These are phyloP conservation scores for Myxocyprinus asiaticus DNA, from an alignment of 2,113 vertebrate species.

Conservation along the genomic window DNA sequence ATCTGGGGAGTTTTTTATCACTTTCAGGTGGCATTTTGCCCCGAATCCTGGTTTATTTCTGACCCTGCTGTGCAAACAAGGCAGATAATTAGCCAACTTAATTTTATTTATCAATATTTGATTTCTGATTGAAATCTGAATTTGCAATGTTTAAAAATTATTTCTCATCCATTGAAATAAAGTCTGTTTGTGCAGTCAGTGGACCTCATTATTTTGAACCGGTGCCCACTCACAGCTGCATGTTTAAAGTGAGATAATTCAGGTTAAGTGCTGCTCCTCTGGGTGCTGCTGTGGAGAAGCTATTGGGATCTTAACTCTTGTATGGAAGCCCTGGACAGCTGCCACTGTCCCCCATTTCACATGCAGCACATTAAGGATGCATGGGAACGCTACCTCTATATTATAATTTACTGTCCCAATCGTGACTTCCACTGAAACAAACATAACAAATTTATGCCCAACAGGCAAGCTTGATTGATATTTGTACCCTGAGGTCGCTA, in stretches of 20 bases:
- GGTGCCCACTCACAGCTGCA: conserved; percentile 28
- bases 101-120: neutral
- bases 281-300: conserved; percentile 4
- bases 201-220: conserved; percentile 16
- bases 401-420: conserved; percentile 8
- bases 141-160: neutral
- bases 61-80: too few relatives aligned
- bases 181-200: neutral
- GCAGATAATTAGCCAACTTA: neutral
- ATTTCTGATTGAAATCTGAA: neutral
- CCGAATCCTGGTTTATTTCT: too few relatives aligned
- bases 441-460: neutral
- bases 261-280: conserved; percentile 23
- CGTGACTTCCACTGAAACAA: neutral
- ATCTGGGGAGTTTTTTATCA: too few relatives aligned
- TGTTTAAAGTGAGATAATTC: conserved; percentile 25
- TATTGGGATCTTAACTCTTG: conserved; percentile 9
- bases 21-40: too few relatives aligned
- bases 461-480: neutral
- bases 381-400: neutral
- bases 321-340: conserved; percentile 10
- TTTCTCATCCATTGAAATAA: neutral
- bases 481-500: conserved; percentile 26
- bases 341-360: neutral
- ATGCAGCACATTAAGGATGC: neutral